Conservation (phyloP, 2,888 invertebrate species). For the Halocaridina rubra region DNA sequence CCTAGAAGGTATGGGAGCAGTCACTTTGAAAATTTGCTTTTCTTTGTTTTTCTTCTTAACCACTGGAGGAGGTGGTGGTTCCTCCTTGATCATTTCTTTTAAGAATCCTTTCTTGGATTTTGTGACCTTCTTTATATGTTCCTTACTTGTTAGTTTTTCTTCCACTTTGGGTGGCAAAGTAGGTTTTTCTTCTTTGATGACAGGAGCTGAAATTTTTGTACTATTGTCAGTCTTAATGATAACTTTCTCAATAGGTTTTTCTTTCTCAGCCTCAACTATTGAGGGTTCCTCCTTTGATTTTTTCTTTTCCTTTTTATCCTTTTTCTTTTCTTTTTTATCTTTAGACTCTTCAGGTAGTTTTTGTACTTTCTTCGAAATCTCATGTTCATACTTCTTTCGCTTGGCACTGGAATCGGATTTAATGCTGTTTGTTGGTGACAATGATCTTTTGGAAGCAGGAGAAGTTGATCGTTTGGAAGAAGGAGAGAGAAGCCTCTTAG, state of each 20-base stretch:
- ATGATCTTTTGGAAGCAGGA: slow-evolving; percentile 9
- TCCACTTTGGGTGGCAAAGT: neutral
- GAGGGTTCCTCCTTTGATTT: slow-evolving; percentile 1
- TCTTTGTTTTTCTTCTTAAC: slow-evolving; percentile 22
- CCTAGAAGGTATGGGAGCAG: slow-evolving; percentile 19
- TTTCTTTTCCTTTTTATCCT: slow-evolving; percentile 30
- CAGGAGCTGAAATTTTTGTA: slow-evolving; percentile 7
- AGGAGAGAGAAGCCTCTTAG: slow-evolving; percentile 7
- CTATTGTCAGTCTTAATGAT: neutral
- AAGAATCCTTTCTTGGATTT: neutral
- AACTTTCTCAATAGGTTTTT: slow-evolving; percentile 16
- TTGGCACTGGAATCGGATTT: slow-evolving; percentile 30
- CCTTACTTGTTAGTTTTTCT: neutral
- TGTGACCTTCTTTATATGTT: neutral
- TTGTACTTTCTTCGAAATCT: neutral
- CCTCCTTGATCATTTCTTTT: slow-evolving; percentile 7
- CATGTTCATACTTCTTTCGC: slow-evolving; percentile 10
- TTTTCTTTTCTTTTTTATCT: slow-evolving; percentile 36
- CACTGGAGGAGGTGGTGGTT: neutral
- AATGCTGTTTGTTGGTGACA: slow-evolving; percentile 10
- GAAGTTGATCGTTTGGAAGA: slow-evolving; percentile 10
- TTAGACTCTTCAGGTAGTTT: neutral
- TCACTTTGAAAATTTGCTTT: neutral
- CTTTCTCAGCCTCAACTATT: slow-evolving; percentile 5
- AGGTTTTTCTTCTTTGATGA: neutral